A percentile compares a stretch with the other conserved stretches of the same genome.
These are phyloP conservation scores for Oenanthe oenanthe DNA, from an alignment of 2,113 vertebrate genomes.

Conservation along the genomic window DNA sequence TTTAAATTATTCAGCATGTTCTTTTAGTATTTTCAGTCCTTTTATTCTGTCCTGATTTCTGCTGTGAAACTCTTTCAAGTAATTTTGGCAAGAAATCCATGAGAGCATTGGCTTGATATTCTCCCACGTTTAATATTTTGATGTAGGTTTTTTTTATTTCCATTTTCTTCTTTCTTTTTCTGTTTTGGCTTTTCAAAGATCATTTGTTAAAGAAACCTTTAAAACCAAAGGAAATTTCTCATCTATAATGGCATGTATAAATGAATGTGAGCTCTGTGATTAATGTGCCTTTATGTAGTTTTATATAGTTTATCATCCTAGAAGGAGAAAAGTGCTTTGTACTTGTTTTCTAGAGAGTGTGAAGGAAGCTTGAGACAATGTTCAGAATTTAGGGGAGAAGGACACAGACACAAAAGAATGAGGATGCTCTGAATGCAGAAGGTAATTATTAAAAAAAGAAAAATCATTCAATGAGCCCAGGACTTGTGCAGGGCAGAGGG, in stretches of 20 bases:
- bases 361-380: background rate
- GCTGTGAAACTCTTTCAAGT: slow-evolving; percentile 3
- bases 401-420: background rate
- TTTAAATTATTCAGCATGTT: background rate
- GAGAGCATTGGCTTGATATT: background rate
- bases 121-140: slow-evolving; percentile 16
- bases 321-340: background rate
- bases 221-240: background rate
- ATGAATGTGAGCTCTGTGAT: slow-evolving; percentile 14
- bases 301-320: background rate
- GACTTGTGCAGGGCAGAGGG: background rate
- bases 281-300: background rate
- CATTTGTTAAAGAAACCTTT: slow-evolving; percentile 14
- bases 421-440: background rate
- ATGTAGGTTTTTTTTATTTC: background rate
- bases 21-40: background rate
- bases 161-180: background rate
- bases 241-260: background rate
- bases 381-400: background rate
- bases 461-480: background rate
- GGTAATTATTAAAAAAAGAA: background rate
- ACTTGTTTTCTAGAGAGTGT: background rate
- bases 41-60: background rate
- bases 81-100: slow-evolving; percentile 18
- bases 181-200: background rate